A percentile compares a stretch with the other conserved stretches of the same genome.
Conservation (phyloP, 2,113 vertebrate genomes). For the Paradoxurus hermaphroditus region DNA sequence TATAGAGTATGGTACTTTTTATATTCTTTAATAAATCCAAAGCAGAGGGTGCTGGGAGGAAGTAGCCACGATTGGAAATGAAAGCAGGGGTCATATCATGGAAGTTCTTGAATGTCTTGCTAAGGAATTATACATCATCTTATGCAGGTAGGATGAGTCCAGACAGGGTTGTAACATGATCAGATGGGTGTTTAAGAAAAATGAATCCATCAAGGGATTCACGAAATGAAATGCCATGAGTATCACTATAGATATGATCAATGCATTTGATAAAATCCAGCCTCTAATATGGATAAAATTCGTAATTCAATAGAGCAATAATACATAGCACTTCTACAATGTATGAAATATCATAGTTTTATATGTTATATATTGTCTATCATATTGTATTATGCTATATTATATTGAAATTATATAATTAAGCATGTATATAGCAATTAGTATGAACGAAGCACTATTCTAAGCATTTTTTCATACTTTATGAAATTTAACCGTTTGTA, state of each 20-base stretch:
- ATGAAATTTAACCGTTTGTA: constrained; percentile 32
- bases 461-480: background rate
- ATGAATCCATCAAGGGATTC: background rate
- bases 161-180: background rate
- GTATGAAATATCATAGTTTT: background rate
- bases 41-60: background rate
- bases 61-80: background rate
- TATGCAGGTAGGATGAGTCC: background rate
- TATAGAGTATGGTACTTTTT: background rate
- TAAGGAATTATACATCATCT: background rate
- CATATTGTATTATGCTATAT: background rate
- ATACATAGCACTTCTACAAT: background rate
- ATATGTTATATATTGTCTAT: background rate
- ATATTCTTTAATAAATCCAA: background rate
- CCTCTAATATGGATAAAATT: background rate
- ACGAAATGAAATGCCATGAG: background rate
- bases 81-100: background rate
- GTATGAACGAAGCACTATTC: background rate
- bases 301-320: background rate
- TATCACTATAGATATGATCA: background rate
- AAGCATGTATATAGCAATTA: background rate
- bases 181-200: background rate
- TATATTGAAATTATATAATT: background rate
- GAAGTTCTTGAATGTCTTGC: background rate
- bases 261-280: constrained; percentile 14